Percentiles rank a stretch among this genome's conserved stretches.
These are phyloP conservation scores for Chloroceryle amazona DNA, from an alignment of 2,797 vertebrate genomes.

Conservation along the genomic window DNA sequence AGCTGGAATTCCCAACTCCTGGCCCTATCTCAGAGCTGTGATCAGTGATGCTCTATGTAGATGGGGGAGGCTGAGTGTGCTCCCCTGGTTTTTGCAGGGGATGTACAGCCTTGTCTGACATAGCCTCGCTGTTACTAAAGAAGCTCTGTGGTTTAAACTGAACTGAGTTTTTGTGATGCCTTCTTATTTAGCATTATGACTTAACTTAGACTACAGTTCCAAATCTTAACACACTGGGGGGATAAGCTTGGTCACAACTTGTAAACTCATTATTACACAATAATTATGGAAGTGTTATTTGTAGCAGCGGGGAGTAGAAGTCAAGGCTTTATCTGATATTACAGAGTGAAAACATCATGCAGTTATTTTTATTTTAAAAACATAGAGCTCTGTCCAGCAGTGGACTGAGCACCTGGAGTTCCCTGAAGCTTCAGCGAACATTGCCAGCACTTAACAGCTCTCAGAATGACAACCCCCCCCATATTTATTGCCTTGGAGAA, in stretches of 20 bases:
- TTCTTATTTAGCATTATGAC: background rate
- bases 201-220: background rate
- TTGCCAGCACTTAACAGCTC: background rate
- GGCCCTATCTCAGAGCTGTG: background rate
- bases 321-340: background rate
- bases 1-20: background rate
- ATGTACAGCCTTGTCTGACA: background rate
- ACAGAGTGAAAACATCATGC: background rate
- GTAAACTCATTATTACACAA: background rate
- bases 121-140: background rate
- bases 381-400: background rate
- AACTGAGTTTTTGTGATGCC: background rate
- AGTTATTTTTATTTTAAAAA: conserved; percentile 33
- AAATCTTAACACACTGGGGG: background rate
- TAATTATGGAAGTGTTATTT: background rate
- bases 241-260: background rate
- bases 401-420: background rate
- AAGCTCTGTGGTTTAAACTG: background rate
- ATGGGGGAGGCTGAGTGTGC: background rate
- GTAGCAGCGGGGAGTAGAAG: background rate
- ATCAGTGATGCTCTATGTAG: conserved; percentile 3
- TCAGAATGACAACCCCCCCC: background rate
- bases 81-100: background rate
- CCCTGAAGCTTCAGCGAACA: background rate
- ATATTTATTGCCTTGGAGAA: background rate